Evolutionary conservation across 23 tunicate species (phyloP), one percentile per base, ranked within the genome.

Genomic region (Halocynthia roretzi): DNA sequence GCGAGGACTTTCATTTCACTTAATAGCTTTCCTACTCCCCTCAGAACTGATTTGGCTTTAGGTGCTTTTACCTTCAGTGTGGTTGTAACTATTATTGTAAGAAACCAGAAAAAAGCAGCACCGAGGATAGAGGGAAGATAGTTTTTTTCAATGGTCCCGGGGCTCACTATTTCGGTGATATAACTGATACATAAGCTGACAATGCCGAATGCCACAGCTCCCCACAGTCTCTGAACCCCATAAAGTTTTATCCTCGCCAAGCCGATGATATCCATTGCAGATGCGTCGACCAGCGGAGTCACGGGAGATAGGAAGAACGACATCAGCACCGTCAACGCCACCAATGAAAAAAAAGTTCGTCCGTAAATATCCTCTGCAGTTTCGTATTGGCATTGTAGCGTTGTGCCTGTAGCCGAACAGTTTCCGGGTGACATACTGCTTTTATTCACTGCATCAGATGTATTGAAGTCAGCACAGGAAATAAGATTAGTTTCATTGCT

Each of bases 211-310:
- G 87, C 93, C 51, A 91, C 68, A 11, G 91, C 77, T 0, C 97
- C 97, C 87, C 87, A 91, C 22, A 91, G 66, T 51, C 97, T 61
- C 62, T 91, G 97, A 81, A 49, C 67, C 15, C 97, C 97, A 77
- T 60, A 91, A 55, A 67, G 8, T 52, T 67, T 67, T 44, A 82
- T 54, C n/a, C 80, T 61, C 22, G 56, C 71, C 5, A 58, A 49
- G 23, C 87, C 97, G 8, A 91, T 71, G 48, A 80, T 85, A 51
- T 91, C 67, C 78, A 91, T 67, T 7, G 90, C 70, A 5, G 91
- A 76, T 60, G 97, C 87, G 63, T 91, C 97, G 51, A 91, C 56
- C 10, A 91, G 67, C 6, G 97, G 87, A 0, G 75, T 54, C 5
- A 91, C 54, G 8, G 97, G 97, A 14, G 80, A 67, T 23, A 54